Conservation (phyloP, 2,113 vertebrate species). For the Corythornis vintsioides region DNA sequence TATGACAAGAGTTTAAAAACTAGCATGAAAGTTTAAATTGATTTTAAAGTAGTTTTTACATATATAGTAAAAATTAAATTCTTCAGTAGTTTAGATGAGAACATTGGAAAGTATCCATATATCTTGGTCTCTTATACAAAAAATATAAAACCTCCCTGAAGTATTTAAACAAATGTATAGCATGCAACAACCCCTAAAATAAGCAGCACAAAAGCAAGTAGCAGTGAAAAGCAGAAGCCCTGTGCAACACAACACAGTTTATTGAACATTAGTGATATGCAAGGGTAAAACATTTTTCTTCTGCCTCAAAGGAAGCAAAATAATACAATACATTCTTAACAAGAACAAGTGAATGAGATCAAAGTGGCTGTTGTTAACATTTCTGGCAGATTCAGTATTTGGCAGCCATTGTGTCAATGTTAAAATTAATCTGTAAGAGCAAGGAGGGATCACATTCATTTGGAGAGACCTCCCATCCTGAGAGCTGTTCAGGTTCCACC, state of each 20-base stretch:
- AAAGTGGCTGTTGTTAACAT: conserved; percentile 50
- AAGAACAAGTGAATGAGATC: conserved; percentile 48
- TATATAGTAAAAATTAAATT: not conserved
- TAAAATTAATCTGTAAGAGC: conserved; percentile 42
- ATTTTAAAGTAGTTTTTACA: not conserved
- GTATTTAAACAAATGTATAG: not conserved
- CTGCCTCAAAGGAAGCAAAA: conserved; percentile 20
- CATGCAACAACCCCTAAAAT: not conserved
- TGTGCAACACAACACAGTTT: not conserved
- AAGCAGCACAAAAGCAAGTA: not conserved
- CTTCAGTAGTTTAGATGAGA: not conserved
- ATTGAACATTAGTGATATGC: conserved; percentile 19
- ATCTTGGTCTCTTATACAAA: not conserved
- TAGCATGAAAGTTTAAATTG: not conserved
- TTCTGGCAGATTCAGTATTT: conserved; percentile 49
- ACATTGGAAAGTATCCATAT: not conserved
- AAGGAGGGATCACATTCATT: not conserved
- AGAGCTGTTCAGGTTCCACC: conserved; percentile 7
- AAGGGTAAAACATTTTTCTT: conserved; percentile 40
- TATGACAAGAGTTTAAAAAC: conserved; percentile 10
- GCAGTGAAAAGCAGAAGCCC: not conserved
- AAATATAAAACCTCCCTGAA: not conserved
- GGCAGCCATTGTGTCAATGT: conserved; percentile 15
- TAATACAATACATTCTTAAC: conserved; percentile 36
- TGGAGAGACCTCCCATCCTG: conserved; percentile 35